These are phyloP conservation scores for Loripinus fragilis DNA, from an alignment of 2,888 invertebrate species.

Conservation along the genomic window DNA sequence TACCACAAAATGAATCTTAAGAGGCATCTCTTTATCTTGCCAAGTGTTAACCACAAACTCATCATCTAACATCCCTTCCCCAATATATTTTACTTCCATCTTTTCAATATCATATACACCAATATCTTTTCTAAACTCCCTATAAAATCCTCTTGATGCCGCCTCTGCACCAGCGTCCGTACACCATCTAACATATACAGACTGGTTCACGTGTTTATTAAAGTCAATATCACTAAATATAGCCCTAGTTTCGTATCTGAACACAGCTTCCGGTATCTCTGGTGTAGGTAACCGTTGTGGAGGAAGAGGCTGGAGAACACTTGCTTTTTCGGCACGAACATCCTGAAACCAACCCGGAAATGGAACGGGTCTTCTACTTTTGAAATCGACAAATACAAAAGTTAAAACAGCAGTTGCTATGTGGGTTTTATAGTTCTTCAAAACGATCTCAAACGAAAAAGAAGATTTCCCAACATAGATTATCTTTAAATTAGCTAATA, in stretches of 20 bases:
- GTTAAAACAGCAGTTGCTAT: constrained; percentile 38
- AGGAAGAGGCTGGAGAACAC: not conserved
- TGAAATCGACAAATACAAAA: constrained; percentile 57
- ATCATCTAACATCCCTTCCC: constrained; percentile 50
- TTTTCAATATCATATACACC: constrained; percentile 39
- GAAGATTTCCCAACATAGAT: constrained; percentile 50
- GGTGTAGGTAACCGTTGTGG: constrained; percentile 35
- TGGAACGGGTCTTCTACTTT: constrained; percentile 42
- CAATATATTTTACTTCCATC: constrained; percentile 47
- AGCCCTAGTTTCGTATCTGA: constrained; percentile 31
- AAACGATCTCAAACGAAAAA: constrained; percentile 36
- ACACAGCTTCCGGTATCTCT: constrained; percentile 36
- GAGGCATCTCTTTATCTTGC: constrained; percentile 38
- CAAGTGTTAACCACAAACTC: constrained; percentile 46
- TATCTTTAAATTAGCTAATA: constrained; percentile 39
- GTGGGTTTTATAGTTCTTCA: constrained; percentile 26
- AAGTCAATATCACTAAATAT: constrained; percentile 52
- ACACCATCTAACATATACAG: constrained; percentile 57
- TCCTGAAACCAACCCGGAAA: constrained; percentile 52
- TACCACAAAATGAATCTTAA: constrained; percentile 44
- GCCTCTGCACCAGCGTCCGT: constrained; percentile 57
- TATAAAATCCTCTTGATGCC: constrained; percentile 46
- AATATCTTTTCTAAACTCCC: constrained; percentile 43
- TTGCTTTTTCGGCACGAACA: constrained; percentile 20
- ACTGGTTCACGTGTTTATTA: constrained; percentile 59